Evolutionary conservation across 2,888 invertebrate species (phyloP), one percentile per base, ranked within the genome.

Genomic region (Rambutsinella grinnellia): DNA sequence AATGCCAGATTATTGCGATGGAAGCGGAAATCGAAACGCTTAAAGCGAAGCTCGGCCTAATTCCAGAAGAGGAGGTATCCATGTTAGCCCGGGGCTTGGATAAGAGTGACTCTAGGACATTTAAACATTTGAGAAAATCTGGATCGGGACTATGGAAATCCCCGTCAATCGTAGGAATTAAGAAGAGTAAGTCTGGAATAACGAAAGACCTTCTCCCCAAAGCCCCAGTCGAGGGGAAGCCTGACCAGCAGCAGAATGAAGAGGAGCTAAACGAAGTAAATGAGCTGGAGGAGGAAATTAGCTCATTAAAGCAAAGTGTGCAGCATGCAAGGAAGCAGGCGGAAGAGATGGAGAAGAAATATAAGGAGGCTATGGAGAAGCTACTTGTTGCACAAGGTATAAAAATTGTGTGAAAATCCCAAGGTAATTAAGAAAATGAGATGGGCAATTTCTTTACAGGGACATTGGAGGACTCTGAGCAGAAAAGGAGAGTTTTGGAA

Each of bases 401-500:
- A 23, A 13, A 10, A 44, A n/a, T n/a, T n/a, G n/a, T n/a, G n/a
- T n/a, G n/a, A n/a, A n/a, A n/a, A n/a, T n/a, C n/a, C n/a, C n/a
- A n/a, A n/a, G n/a, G n/a, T n/a, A n/a, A n/a, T n/a, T n/a, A n/a
- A n/a, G n/a, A n/a, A n/a, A n/a, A n/a, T n/a, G n/a, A n/a, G n/a
- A n/a, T n/a, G n/a, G n/a, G n/a, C n/a, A n/a, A n/a, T n/a, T n/a
- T n/a, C n/a, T n/a, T n/a, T 36, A 13, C 13, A 36, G 36, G 36
- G 15, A 67, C 47, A 0, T 26, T 68, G 15, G 95, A 95, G 85
- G 94, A 95, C 85, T 89, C 92, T 77, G 93, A 92, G 86, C 90
- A 92, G 85, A 92, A 90, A 87, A 94, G 94, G 84, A 89, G 91
- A 63, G 90, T 92, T 84, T 87, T 95, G 78, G 94, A 95, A 86